Percentiles rank a stretch among this genome's conserved stretches.
These are phyloP conservation scores for Scomber scombrus DNA, from an alignment of 2,113 vertebrate genomes.

Conservation along the genomic window DNA sequence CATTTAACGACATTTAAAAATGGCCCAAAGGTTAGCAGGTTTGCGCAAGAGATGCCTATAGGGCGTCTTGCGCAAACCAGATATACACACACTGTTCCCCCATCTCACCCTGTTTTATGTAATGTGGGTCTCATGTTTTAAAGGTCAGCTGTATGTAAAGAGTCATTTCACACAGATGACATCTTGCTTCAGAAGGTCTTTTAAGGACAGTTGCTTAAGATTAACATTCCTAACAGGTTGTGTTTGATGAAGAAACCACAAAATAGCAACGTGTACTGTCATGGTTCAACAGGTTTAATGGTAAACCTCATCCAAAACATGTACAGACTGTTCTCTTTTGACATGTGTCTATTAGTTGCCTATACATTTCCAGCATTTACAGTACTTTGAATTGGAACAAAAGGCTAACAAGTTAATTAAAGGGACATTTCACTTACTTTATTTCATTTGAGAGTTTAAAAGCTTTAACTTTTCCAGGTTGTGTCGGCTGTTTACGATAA, in stretches of 20 bases:
- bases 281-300: neutral
- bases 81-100: too few relatives aligned
- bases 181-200: too few relatives aligned
- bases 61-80: neutral
- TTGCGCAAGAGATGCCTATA: neutral
- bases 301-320: neutral
- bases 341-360: neutral
- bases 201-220: too few relatives aligned
- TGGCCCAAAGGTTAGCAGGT: neutral
- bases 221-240: too few relatives aligned
- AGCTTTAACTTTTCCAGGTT: neutral
- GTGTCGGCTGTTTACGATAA: too few relatives aligned
- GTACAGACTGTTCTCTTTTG: neutral
- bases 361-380: too few relatives aligned
- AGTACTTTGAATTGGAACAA: too few relatives aligned
- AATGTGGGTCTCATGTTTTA: neutral
- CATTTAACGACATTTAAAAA: too few relatives aligned
- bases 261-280: too few relatives aligned
- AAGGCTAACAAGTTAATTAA: neutral
- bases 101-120: neutral
- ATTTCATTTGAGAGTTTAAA: neutral
- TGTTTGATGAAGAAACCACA: too few relatives aligned
- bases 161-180: too few relatives aligned
- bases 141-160: neutral
- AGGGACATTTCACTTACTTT: neutral